Base-by-base conservation (phyloP, 2,888 invertebrate genomes). In the Scaptomyza polygonia region DNA sequence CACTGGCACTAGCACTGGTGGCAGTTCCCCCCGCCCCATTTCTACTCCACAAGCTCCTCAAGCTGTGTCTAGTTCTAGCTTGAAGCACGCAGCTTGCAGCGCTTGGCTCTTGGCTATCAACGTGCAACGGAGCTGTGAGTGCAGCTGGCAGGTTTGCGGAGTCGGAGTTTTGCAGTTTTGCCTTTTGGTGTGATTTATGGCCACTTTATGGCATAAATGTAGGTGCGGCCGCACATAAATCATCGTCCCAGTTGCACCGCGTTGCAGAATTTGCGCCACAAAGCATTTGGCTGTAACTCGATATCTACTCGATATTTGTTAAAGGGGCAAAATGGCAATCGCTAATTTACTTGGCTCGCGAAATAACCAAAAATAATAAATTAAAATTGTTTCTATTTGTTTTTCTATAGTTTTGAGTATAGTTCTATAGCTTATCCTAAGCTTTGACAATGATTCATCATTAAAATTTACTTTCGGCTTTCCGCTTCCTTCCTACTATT, bases 171-270 rank as follows among this genome's bases (percentile, higher is more conserved):
- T 21, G 77, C 54, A 68, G 81, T 77, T 84, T 77, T 79, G 76
- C 67, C 73, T 76, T 58, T 78, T 73, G 80, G 79, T 83, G 86
- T 86, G 86, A 84, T 86, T 84, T 84, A 84, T 86, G 79, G 82
- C 66, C 72, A 77, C 68, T 81, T 75, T 82, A 62, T 83, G 81
- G 86, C 86, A 81, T 80, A 84, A 84, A 81, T 84, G 86, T 81
- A 84, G 86, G 85, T 82, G 84, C 84, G 81, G 79, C 86, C 44
- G 66, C 77, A 79, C 78, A 86, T 86, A 83, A 83, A 86, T 83
- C 86, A 83, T 83, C 77, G 86, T 83, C 64, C 65, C 68, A 79
- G 74, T 71, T 67, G 81, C 72, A 81, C 62, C 65, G 84, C 75
- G 72, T 63, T 77, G 81, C 64, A 69, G 64, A 57, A 72, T 69